Evolutionary conservation across 2,797 vertebrate genomes (phyloP), one percentile per base, ranked within the genome.

Genomic region (Chromis chromis): DNA sequence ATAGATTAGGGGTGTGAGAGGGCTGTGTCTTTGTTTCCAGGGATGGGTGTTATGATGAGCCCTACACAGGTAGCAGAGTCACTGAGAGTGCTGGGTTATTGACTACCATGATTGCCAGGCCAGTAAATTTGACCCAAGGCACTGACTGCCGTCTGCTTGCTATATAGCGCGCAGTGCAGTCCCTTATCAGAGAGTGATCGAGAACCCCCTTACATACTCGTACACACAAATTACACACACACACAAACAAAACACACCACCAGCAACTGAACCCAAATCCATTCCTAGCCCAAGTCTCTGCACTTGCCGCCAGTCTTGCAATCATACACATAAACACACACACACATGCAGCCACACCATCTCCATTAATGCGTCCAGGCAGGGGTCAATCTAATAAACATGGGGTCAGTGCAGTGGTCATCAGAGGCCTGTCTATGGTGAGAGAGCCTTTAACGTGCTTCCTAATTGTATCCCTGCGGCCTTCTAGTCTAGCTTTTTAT

Each of bases 341-440:
- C 62, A 67, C 53, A 76, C 77, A 65, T 82, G 77, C 65, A 65
- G 28, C n/a, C 70, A 79, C 87, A 80, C 87, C 88, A 78, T 91
- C 88, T 94, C 95, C 93, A 93, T 96, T 94, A 95, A 93, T 91
- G 89, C 80, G 49, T 86, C 86, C 86, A 93, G 88, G 84, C 92
- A 86, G 93, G 91, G 94, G 93, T 96, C 94, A 94, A 87, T 89
- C 89, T 96, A 95, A 95, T 96, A 95, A 96, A 95, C 94, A 95
- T 76, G 84, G 92, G 95, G 94, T 95, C 94, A 94, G 88, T 31
- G 40, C 86, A 87, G 85, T 78, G 89, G 91, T 31, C 93, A 93
- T 94, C 90, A 50, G 91, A 94, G 93, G 92, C 91, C 94, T 90
- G 90, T 92, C 90, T 78, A 85, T 86, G 77, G 83, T 91, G 85